phyloP scores from a whole-genome alignment of 2,113 vertebrate genomes.

The Scomber scombrus region DNA sequence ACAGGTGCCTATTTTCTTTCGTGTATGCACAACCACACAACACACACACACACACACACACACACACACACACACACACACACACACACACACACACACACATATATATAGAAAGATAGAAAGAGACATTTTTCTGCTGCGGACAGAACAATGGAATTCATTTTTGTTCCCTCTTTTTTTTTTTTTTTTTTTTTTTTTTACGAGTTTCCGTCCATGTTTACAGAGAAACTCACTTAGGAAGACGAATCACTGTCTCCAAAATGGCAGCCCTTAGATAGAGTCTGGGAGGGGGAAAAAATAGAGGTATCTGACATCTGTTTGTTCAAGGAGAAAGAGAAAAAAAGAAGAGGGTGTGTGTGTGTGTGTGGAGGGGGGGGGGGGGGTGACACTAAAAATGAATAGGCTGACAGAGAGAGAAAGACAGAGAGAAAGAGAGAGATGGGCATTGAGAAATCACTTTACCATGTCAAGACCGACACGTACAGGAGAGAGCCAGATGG shows the following conservation, averaged over 20 bases:
- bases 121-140: slow-evolving; percentile 23
- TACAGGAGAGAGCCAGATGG: slow-evolving; percentile 74
- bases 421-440: slow-evolving; percentile 48
- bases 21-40: not conserved
- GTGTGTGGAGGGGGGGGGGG: not conserved
- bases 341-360: not conserved
- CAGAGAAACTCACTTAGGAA: slow-evolving; percentile 69
- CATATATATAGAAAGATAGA: not conserved
- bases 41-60: slow-evolving; percentile 4
- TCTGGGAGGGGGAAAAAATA: slow-evolving; percentile 48
- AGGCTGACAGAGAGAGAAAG: slow-evolving; percentile 49
- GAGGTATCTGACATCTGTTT: slow-evolving; percentile 80
- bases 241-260: slow-evolving; percentile 72
- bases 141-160: slow-evolving; percentile 61
- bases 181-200: not conserved
- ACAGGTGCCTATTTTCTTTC: slow-evolving; percentile 35
- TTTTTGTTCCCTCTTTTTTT: slow-evolving; percentile 2
- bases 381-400: slow-evolving; percentile 49
- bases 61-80: slow-evolving; percentile 1
- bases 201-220: slow-evolving; percentile 60
- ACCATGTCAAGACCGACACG: slow-evolving; percentile 70
- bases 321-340: slow-evolving; percentile 70
- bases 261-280: slow-evolving; percentile 67
- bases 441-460: slow-evolving; percentile 73
- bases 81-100: slow-evolving; percentile 1